phyloP scores from a whole-genome alignment of 2,113 vertebrate genomes.

The Turdus rufiventris region DNA sequence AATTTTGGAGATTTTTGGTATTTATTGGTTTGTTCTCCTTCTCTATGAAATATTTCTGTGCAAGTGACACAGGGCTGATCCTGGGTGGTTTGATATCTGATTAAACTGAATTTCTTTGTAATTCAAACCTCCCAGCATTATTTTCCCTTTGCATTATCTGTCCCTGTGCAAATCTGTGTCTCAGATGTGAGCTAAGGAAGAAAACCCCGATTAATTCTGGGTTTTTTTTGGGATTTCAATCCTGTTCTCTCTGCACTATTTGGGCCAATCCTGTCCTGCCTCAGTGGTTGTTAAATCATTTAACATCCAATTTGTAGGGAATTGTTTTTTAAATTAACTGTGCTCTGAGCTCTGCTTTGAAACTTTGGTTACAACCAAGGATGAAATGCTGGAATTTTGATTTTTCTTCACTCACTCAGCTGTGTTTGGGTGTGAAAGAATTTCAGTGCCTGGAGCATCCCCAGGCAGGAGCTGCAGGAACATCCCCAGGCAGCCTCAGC shows the following conservation, averaged over 20 bases:
- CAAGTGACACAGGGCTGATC: too few relatives aligned
- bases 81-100: too few relatives aligned
- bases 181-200: not conserved
- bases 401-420: not conserved
- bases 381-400: rapidly evolving
- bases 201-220: not conserved
- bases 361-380: not conserved
- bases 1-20: not conserved
- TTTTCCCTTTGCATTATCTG: not conserved
- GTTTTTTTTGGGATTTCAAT: not conserved
- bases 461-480: not conserved
- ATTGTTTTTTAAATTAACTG: not conserved
- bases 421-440: not conserved
- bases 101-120: not conserved
- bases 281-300: not conserved
- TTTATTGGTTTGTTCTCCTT: not conserved
- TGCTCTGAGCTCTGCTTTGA: not conserved
- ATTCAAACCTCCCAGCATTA: not conserved
- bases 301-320: not conserved
- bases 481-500: not conserved
- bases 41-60: not conserved
- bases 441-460: not conserved
- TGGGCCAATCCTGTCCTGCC: not conserved
- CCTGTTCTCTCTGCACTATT: not conserved
- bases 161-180: not conserved